Evolutionary conservation across 2,797 vertebrate species (phyloP), one percentile per base, ranked within the genome.

Genomic region (Pteronotus mesoamericanus): DNA sequence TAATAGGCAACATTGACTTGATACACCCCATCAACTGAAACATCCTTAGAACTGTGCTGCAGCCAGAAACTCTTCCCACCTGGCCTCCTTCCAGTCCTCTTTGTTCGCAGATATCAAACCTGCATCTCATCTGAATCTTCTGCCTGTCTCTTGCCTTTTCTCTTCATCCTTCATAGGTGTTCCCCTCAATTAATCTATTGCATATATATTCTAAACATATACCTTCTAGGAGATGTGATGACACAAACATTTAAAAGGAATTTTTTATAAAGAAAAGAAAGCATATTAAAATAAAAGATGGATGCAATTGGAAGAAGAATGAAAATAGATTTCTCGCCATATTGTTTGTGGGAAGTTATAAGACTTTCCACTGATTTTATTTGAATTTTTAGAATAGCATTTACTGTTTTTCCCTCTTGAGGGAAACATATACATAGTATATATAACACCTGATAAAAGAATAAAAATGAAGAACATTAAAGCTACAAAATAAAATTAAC

Each of bases 311-410:
- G 32, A 61, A 92, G 79, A 51, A 2, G 12, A 59, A 37, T 87
- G 94, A 82, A 93, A 74, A 61, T 69, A 71, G 29, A 34, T 79
- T 89, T 91, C 18, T 93, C 92, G 85, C 79, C 7, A 51, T 71
- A 64, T 53, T 77, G 10, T 66, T 84, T 44, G 9, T 86, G 61
- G 37, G 19, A 89, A 68, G 24, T 74, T 91, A 29, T 46, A 86
- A 24, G 19, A 79, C 21, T 71, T 80, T 39, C 42, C 9, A 57
- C 37, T 46, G 11, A 68, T 95, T 96, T 85, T 5, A 86, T 89
- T 86, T 89, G 75, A 86, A 46, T 74, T 51, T 95, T 91, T 68
- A 93, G 21, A 61, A 75, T 69, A 89, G 10, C 34, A 46, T 21
- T 89, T 83, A 34, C 88, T 91, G 3, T 61, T 72, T 86, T 48